A percentile compares a stretch with the other conserved stretches of the same genome.
These are phyloP conservation scores for Campylorhamphus procurvoides DNA, from an alignment of 2,113 vertebrate genomes.

Conservation along the genomic window DNA sequence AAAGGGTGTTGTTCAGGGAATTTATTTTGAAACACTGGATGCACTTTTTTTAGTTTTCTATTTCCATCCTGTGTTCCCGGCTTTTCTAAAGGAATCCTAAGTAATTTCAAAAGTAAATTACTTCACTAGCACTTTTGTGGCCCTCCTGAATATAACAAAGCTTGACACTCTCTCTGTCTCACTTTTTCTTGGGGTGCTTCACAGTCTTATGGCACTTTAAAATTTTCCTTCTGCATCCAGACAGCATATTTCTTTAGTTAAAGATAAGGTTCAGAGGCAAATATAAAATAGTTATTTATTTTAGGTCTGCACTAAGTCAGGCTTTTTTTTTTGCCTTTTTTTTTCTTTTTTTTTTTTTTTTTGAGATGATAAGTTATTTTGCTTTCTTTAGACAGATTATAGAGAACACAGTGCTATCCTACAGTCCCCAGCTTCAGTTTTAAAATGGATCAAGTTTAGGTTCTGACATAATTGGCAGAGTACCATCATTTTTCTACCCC, in stretches of 20 bases:
- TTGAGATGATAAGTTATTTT: not conserved
- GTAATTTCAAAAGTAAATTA: slow-evolving; percentile 42
- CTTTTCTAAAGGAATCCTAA: slow-evolving; percentile 31
- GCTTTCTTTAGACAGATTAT: not conserved
- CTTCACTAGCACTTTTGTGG: slow-evolving; percentile 25
- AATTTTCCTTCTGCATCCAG: not conserved
- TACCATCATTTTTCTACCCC: slow-evolving; percentile 51
- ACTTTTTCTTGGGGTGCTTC: slow-evolving; percentile 12
- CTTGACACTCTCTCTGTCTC: not conserved
- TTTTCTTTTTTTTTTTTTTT: not conserved
- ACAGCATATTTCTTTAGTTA: not conserved
- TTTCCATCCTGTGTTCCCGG: not conserved
- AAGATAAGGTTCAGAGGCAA: not conserved
- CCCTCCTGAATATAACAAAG: slow-evolving; percentile 29
- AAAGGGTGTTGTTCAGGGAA: slow-evolving; percentile 3
- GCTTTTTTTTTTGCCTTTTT: not conserved
- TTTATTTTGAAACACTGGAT: slow-evolving; percentile 28
- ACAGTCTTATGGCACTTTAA: not conserved
- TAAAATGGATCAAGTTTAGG: slow-evolving; percentile 62
- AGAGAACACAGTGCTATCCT: not conserved
- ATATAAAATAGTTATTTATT: not conserved
- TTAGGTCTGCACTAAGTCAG: not conserved
- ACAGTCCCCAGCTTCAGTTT: slow-evolving; percentile 44
- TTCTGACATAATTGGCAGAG: slow-evolving; percentile 65
- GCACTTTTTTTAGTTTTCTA: slow-evolving; percentile 37